Conservation (phyloP, 2,888 invertebrate genomes). For the Lissonota sp. region DNA sequence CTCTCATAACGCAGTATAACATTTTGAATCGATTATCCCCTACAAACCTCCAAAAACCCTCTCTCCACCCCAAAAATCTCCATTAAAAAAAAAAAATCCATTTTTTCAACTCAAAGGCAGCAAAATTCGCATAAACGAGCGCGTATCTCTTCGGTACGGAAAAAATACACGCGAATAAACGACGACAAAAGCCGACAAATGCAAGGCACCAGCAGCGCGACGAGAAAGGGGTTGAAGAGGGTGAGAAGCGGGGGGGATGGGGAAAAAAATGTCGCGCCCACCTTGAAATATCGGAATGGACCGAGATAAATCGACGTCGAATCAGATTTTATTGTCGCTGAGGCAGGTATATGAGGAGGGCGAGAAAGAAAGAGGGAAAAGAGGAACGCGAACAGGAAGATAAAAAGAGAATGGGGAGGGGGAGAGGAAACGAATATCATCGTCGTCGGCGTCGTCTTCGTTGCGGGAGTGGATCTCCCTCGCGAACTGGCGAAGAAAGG, state of each 20-base stretch:
- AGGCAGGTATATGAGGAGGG: constrained; percentile 59
- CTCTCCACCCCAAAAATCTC: too few relatives aligned
- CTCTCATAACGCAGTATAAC: neutral
- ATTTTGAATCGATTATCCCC: constrained; percentile 19
- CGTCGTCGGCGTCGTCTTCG: constrained; percentile 37
- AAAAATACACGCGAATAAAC: constrained; percentile 13
- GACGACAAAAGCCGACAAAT: constrained; percentile 38
- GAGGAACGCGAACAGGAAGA: constrained; percentile 55
- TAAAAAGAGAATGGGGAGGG: constrained; percentile 39
- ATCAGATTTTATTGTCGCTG: constrained; percentile 80
- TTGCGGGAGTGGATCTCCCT: constrained; percentile 59
- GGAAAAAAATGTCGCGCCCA: constrained; percentile 72
- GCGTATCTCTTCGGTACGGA: neutral
- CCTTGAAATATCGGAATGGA: constrained; percentile 76
- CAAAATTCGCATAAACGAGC: constrained; percentile 12
- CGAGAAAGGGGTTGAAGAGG: neutral
- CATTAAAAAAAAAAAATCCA: neutral
- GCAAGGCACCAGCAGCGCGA: constrained; percentile 31
- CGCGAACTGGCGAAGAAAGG: constrained; percentile 76
- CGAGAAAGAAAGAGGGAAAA: constrained; percentile 51
- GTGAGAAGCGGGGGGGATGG: neutral
- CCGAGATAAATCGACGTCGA: constrained; percentile 82
- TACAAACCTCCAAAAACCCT: neutral
- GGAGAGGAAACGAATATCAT: constrained; percentile 59
- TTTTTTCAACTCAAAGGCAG: neutral